Conservation (phyloP, 2,888 invertebrate species). For the Ametastegia equiseti region DNA sequence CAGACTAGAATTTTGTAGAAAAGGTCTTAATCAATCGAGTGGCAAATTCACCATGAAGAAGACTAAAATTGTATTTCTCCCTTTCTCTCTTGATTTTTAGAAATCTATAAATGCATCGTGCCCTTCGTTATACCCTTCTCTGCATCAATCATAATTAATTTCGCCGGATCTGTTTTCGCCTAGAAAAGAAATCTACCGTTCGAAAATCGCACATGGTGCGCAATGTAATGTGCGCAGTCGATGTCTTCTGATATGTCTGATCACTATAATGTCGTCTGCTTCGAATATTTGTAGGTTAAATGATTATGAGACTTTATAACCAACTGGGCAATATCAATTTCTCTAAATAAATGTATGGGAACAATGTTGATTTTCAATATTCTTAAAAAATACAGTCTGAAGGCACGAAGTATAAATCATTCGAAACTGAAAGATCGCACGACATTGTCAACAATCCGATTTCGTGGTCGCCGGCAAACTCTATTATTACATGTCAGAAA, state of each 20-base stretch:
- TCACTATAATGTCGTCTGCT: conserved; percentile 4
- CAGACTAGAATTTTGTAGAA: too few species aligned
- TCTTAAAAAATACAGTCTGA: background rate
- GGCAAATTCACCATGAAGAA: too few species aligned
- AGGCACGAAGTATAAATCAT: background rate
- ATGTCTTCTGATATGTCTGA: background rate
- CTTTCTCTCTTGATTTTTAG: too few species aligned
- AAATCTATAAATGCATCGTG: too few species aligned
- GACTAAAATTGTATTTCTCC: too few species aligned
- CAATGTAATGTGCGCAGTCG: conserved; percentile 1
- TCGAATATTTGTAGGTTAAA: background rate
- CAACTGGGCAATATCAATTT: background rate
- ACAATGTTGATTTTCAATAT: conserved; percentile 15
- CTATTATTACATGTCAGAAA: background rate
- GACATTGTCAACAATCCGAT: conserved; percentile 22
- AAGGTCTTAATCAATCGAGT: too few species aligned
- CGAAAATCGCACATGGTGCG: conserved; percentile 32
- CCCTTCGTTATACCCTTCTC: too few species aligned
- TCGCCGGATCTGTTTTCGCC: too few species aligned
- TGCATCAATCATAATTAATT: too few species aligned
- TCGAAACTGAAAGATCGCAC: conserved; percentile 6
- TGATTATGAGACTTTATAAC: background rate
- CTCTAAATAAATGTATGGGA: background rate
- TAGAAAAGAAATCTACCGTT: background rate
- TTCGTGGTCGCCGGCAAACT: background rate